A percentile compares a stretch with the other conserved stretches of the same genome.
Conservation (phyloP, 2,888 invertebrate species). For the Xylota segnis region DNA sequence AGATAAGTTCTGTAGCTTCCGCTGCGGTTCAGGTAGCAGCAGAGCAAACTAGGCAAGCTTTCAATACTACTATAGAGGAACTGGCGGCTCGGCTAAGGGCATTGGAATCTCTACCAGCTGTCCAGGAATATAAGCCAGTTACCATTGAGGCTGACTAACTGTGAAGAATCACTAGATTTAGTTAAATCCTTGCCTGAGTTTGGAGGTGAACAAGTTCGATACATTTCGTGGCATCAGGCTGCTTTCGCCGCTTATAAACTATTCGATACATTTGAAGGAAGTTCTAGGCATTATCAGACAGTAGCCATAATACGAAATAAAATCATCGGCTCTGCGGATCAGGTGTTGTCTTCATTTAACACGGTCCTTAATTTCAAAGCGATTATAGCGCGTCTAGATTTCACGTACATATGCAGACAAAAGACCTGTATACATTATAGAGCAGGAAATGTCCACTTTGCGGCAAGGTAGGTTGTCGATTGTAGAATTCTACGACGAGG, state of each 20-base stretch:
- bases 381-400: neutral
- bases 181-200: neutral
- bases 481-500: too few relatives aligned
- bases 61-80: too few relatives aligned
- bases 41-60: too few relatives aligned
- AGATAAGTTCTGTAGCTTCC: neutral
- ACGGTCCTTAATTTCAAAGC: slow-evolving; percentile 3
- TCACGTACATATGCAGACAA: neutral
- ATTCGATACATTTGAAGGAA: neutral
- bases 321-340: neutral
- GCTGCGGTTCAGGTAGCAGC: neutral
- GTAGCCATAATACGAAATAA: neutral
- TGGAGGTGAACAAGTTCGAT: neutral
- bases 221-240: neutral
- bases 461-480: too few relatives aligned
- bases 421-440: neutral
- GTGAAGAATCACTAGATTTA: neutral
- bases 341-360: neutral
- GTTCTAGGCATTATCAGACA: neutral
- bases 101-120: too few relatives aligned
- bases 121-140: too few relatives aligned
- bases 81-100: too few relatives aligned
- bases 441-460: neutral
- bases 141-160: neutral
- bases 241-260: neutral